Base-by-base conservation (phyloP, 1,140 invertebrate species). In the Fopius arisanus region DNA sequence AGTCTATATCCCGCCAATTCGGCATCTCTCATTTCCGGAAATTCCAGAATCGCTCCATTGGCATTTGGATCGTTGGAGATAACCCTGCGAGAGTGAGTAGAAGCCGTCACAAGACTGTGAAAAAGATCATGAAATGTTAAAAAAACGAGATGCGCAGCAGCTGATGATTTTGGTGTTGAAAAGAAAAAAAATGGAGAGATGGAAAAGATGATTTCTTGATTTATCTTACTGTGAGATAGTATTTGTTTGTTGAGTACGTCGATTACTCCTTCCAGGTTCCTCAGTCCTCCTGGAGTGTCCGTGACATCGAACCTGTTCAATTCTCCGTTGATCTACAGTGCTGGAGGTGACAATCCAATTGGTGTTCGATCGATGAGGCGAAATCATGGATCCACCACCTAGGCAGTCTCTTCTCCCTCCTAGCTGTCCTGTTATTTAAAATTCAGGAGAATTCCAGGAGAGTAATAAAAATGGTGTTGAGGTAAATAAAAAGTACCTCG, bases 21-120 rank as follows among this genome's bases (percentile, higher is more conserved):
- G 7, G 83, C 78, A 66, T 84, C 79, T 26, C 77, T 81, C 21
- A 84, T 82, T 63, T 86, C 82, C 3, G 84, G 82, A 66, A 85
- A 84, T 62, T 83, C 81, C 26, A 85, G 62, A 43, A 86, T 74
- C 12, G 88, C 77, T 73, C 81, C 79, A 48, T 79, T 86, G 51
- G 79, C 73, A 69, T 73, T 75, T n/a, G 68, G 28, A 33, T 54
- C 43, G 51, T 7, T 70, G 28, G 68, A 51, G n/a, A 70, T 21
- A 2, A 59, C 48, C 10, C 68, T 28, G 16, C 68, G 68, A 54
- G 33, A 19, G 16, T 70, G 68, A 21, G 78, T 78, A 67, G 76
- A 66, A 70, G 81, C 83, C 43, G 75, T 83, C 70, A 81, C 79
- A 78, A 82, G 84, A 75, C 77, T 81, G 74, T 72, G 48, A 71